A percentile compares a stretch with the other conserved stretches of the same genome.
Conservation (phyloP, 1,140 invertebrate species). For the Maconellicoccus hirsutus region DNA sequence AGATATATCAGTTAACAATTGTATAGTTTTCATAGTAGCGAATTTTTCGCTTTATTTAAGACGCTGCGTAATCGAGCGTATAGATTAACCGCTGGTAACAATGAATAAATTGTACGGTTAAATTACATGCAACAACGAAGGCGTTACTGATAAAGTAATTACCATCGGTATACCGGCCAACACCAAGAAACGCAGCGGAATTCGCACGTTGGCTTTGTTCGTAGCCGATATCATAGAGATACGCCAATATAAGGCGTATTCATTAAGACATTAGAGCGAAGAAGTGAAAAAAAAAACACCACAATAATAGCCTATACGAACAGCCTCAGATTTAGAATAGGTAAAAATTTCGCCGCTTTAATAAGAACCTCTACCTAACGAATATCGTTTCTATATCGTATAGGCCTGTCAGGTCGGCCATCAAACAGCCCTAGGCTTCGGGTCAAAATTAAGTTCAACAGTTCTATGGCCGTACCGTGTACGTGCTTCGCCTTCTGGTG, state of each 20-base stretch:
- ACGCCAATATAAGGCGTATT: neutral
- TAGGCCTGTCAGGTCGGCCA: constrained; percentile 10
- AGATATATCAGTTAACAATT: constrained; percentile 11
- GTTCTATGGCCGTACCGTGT: neutral
- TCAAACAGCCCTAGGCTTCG: constrained; percentile 17
- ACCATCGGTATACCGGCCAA: neutral
- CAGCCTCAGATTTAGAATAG: no score
- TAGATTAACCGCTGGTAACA: neutral
- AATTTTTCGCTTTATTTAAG: constrained; percentile 19
- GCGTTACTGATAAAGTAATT: constrained; percentile 21
- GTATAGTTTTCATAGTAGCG: neutral
- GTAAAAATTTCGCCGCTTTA: neutral
- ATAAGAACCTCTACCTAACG: neutral
- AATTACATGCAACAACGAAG: constrained; percentile 8
- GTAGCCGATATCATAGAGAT: neutral
- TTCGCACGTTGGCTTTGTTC: neutral
- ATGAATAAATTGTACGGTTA: constrained; percentile 19
- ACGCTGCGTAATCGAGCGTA: neutral
- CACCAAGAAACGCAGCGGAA: neutral
- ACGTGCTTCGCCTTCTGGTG: constrained; percentile 20
- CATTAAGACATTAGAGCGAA: neutral
- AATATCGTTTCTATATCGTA: neutral
- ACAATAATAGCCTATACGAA: neutral
- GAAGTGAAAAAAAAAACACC: neutral
- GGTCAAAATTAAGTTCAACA: constrained; percentile 20